phyloP scores from a whole-genome alignment of 92 coral and sea anemone genomes.

The Hydrozoanthus gracilis region DNA sequence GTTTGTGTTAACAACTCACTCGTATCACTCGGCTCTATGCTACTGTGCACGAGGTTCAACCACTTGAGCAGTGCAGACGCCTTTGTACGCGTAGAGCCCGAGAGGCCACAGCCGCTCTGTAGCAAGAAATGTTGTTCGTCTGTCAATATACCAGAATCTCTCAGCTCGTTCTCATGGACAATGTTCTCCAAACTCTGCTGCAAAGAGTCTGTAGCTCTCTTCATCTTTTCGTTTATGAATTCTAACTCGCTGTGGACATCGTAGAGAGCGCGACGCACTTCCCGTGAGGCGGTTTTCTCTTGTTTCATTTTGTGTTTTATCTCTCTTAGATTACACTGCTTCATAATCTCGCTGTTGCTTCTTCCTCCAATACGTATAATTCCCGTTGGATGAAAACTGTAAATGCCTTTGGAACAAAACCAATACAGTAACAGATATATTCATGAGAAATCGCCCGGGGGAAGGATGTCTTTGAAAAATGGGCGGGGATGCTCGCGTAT shows the following conservation, averaged over 20 bases:
- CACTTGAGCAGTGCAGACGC: slow-evolving; percentile 76
- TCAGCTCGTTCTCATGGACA: slow-evolving; percentile 70
- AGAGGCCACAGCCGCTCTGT: slow-evolving; percentile 33
- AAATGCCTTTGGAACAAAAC: slow-evolving; percentile 65
- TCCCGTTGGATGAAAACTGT: slow-evolving; percentile 80
- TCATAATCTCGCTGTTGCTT: slow-evolving; percentile 82
- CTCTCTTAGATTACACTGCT: slow-evolving; percentile 69
- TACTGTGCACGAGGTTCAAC: slow-evolving; percentile 66
- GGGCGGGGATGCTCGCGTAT: too few species aligned
- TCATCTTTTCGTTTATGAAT: slow-evolving; percentile 64
- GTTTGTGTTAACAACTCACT: background rate
- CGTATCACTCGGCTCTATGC: slow-evolving; percentile 10
- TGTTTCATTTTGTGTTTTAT: slow-evolving; percentile 71
- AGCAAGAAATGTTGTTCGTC: slow-evolving; percentile 63
- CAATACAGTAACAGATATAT: background rate
- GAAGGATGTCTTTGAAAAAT: too few species aligned
- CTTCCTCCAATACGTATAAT: slow-evolving; percentile 94
- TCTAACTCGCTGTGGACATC: slow-evolving; percentile 78
- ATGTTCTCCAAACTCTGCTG: slow-evolving; percentile 83
- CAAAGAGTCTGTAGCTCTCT: slow-evolving; percentile 76
- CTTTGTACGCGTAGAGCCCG: background rate
- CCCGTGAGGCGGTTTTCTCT: slow-evolving; percentile 62
- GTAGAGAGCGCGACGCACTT: slow-evolving; percentile 68
- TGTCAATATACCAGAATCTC: slow-evolving; percentile 63
- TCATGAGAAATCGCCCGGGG: background rate